Evolutionary conservation across 2,797 vertebrate species (phyloP), one percentile per base, ranked within the genome.

Genomic region (Valencia hispanica): DNA sequence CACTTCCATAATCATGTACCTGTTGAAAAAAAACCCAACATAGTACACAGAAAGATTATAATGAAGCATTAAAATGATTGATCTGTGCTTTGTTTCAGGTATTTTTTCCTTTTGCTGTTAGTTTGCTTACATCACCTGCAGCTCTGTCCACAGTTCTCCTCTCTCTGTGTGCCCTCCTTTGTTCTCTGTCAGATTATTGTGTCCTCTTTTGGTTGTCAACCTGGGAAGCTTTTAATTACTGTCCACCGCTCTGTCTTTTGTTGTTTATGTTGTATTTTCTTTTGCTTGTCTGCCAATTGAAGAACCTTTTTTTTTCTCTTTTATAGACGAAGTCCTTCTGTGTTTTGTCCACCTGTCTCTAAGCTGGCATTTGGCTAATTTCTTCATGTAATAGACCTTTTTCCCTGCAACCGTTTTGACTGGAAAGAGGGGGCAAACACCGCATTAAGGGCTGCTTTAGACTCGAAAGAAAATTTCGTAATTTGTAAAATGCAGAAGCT

Each of bases 141-240:
- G 39, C 17, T 68, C 9, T 43, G 8, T 8, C 41, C 65, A 10
- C 27, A 45, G n/a, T 45, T 68, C 65, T 68, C 65, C 65, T 68
- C 32, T 36, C 65, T 68, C 39, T 1, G 63, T 68, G 65, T 17
- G 12, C 39, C 41, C 41, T 9, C 15, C 65, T 68, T 45, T 68
- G 65, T 68, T 68, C 65, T 68, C 65, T 27, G 65, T 68, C 65
- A 68, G 65, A 68, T 68, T 68, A 68, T 45, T 45, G 39, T 68
- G 65, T 68, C 41, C 39, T 45, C 65, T 43, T 68, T 45, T 17
- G 25, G 65, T 68, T 45, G 65, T 27, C 25, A 68, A 27, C 41
- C 25, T 68, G 65, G 65, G 41, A 68, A 68, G 65, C 65, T 68
- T 68, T 45, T 43, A 68, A 68, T 45, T 45, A 68, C 65, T 68